Evolutionary conservation across 2,888 invertebrate genomes (phyloP), one percentile per base, ranked within the genome.

Genomic region (Panzeria rudis): DNA sequence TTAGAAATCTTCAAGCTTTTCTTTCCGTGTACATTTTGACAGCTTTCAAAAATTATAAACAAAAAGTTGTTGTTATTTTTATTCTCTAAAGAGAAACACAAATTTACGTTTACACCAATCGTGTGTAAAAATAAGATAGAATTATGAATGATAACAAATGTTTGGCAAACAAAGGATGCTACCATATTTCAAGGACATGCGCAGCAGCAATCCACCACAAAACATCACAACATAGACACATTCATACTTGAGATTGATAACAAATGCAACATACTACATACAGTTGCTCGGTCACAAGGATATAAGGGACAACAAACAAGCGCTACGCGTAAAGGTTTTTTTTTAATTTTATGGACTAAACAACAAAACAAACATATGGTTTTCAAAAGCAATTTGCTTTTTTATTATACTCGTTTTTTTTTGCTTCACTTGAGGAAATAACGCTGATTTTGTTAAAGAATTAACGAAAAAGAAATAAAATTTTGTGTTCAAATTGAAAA

Each of bases 21-120:
- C 13, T 71, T 13, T 11, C 25, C 9, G 80, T 84, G 72, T 61
- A 69, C 8, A 15, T 17, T 75, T 38, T 82, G 56, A 75, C 3
- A 71, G 41, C 64, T 85, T 75, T 85, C 78, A 85, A 61, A 75
- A 11, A n/a, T 15, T 6, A 17, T 17, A 23, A 69, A 44, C 47
- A 69, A 75, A 54, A 23, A 20, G 20, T 44, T 66, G 9, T 56
- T 50, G 41, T 69, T 6, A 6, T 50, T 11, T 20, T 50, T 56
- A 1, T 2, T 4, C 35, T 17, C 13, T 11, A 52, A 4, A 47
- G 4, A 54, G 20, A 35, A 35, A 32, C 4, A 1, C 17, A 52
- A 9, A 75, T 35, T 54, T 47, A 62, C 13, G 59, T 68, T 59
- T 23, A 50, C 23, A 29, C 5, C 41, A 52, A 41, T 20, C 61